Evolutionary conservation across 2,888 invertebrate genomes (phyloP), one percentile per base, ranked within the genome.

Genomic region (Campoplex nolae): DNA sequence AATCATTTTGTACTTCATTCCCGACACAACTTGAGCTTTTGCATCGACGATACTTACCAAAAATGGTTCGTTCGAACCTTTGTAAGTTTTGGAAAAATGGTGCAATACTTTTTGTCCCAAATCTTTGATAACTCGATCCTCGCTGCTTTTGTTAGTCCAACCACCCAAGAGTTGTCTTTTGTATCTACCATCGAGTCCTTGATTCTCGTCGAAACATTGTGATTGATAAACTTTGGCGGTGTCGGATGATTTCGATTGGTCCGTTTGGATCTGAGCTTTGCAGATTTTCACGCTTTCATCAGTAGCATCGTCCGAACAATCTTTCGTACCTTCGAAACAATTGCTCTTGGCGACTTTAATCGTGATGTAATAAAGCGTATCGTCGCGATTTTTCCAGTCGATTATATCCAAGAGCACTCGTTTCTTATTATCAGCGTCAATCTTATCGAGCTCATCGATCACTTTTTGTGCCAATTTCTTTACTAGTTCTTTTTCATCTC

Each of bases 1-100:
- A 87, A 95, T 95, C 71, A 97, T 95, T 91, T 95, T 95, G 48
- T 96, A 96, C 74, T 95, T 90, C 48, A 94, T 89, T 32, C 96
- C 97, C 70, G 96, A 94, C 4, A 96, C 95, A n/a, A 96, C 92
- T 93, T 96, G 95, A 32, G 92, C 92, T 0, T 95, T 93, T 18
- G 95, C 95, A 0, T 95, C 94, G 80, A 93, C 92, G 3, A 96
- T 92, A 83, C 95, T 92, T 0, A 95, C 91, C 23, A 96, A 88
- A 9, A 92, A 85, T 0, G 91, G 92, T 42, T 93, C 92, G n/a
- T 92, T 89, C 0, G 84, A 45, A 4, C 88, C 88, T 23, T 90
- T 71, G 0, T 88, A 91, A 51, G 76, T 86, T 54, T 90, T 73
- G 0, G 93, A 92, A 62, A 91, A 90, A 76, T 93, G 90, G 0